Base-by-base conservation (phyloP, 2,113 vertebrate species). In the Xiphorhynchus elegans region DNA sequence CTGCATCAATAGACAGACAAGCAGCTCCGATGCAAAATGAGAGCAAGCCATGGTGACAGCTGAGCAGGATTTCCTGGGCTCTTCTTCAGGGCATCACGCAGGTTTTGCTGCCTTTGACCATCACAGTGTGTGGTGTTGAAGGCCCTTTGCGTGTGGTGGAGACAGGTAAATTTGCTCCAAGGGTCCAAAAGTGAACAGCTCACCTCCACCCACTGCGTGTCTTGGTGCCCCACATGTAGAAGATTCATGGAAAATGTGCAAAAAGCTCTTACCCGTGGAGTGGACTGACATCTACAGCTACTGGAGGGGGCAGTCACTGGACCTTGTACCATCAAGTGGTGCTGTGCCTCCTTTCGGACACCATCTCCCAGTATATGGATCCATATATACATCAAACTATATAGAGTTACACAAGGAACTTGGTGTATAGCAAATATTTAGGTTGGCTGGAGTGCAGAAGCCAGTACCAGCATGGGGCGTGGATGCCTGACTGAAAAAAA, bases 101-200 rank as follows among this genome's bases (percentile, higher is more conserved):
- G 16, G 21, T 35, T 29, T 5, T 24, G 55, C 12, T 52, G 68
- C 23, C 33, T 29, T 19, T 46, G 60, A 11, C 29, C 13, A 6
- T 35, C 68, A 8, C 10, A 8, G 49, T 8, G 0, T 25, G 23
- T 10, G 8, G 33, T 12, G 8, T 4, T 24, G 2, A 6, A 47
- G 16, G 17, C 23, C 17, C 39, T 46, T 31, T 37, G 37, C 56
- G 39, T 37, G 28, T 19, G 39, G 2, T 9, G 26, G 0, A 74
- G 59, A 24, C 5, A 10, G 2, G 0, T 11, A 17, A 47, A 23
- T 10, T 15, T 16, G 12, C 63, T n/a, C 13, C 1, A 2, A 11
- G 62, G 25, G 10, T 7, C 58, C 29, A 55, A 11, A 35, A 0
- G 6, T 10, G 37, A 37, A 2, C 40, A 39, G n/a, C 17, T 44